Percentiles rank a stretch among this genome's conserved stretches.
These are phyloP conservation scores for Metalampra italica DNA, from an alignment of 2,888 invertebrate genomes.

Conservation along the genomic window DNA sequence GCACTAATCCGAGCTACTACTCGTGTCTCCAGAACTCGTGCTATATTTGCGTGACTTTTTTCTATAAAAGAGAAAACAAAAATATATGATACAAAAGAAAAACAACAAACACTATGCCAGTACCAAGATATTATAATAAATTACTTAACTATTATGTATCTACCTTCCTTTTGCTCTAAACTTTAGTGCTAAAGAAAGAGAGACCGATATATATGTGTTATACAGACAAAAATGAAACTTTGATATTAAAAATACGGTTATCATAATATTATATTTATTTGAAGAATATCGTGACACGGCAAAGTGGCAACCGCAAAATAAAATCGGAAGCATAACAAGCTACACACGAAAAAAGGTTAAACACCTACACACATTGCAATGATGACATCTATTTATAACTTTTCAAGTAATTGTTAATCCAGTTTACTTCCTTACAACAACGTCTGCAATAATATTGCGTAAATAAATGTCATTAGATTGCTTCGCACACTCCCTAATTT, in stretches of 20 bases:
- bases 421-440: not conserved
- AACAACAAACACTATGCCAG: slow-evolving; percentile 28
- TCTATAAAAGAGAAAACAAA: slow-evolving; percentile 72
- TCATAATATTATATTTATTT: not conserved
- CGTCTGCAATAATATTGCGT: not conserved
- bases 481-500: slow-evolving; percentile 14
- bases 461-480: slow-evolving; percentile 3
- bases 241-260: too few species aligned
- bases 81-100: slow-evolving; percentile 32
- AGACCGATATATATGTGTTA: too few species aligned
- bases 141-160: too few species aligned
- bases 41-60: slow-evolving; percentile 72
- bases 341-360: slow-evolving; percentile 49
- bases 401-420: not conserved
- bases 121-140: slow-evolving; percentile 30
- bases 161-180: too few species aligned
- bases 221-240: too few species aligned
- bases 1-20: slow-evolving; percentile 69
- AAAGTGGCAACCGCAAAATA: slow-evolving; percentile 34
- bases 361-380: slow-evolving; percentile 30
- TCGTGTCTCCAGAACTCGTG: slow-evolving; percentile 70
- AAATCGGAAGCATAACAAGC: slow-evolving; percentile 45
- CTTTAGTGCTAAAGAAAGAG: too few species aligned
- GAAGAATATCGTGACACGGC: slow-evolving; percentile 26
- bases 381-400: slow-evolving; percentile 16